phyloP scores from a whole-genome alignment of 2,113 vertebrate genomes.

The Sorex fumeus region DNA sequence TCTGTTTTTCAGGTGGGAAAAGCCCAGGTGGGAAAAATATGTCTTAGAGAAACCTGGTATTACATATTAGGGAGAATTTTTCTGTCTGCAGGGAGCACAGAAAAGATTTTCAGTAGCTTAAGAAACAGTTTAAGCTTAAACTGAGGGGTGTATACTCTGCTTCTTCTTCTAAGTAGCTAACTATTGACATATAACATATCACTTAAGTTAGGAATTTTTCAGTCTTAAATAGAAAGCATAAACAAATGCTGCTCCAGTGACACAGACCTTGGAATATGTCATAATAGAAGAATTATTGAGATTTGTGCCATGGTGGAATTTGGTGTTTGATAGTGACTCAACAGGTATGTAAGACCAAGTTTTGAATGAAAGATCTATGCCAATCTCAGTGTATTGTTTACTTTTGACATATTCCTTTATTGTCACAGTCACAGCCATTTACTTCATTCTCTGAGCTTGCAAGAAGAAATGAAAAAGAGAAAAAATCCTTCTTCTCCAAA shows the following conservation, averaged over 20 bases:
- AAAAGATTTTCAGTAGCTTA: neutral
- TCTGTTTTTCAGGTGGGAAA: neutral
- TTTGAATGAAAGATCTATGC: neutral
- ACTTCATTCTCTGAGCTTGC: neutral
- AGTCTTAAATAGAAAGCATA: neutral
- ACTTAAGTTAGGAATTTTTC: neutral
- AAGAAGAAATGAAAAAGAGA: neutral
- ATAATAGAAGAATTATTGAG: neutral
- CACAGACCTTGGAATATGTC: neutral
- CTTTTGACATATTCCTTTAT: neutral
- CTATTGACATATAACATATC: neutral
- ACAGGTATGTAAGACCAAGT: neutral
- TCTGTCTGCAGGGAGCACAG: neutral
- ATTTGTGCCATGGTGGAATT: neutral
- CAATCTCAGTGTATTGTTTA: neutral
- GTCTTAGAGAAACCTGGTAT: rapidly evolving
- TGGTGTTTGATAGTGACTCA: neutral
- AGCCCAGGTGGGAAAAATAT: neutral
- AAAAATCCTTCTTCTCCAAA: neutral
- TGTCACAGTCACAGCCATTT: neutral
- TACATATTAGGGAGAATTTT: too few species aligned
- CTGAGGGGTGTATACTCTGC: neutral
- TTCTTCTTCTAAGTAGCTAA: neutral
- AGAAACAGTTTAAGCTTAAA: too few species aligned
- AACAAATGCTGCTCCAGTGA: neutral